Conservation (phyloP, 2,888 invertebrate species). For the Aspidiotus rigidus region DNA sequence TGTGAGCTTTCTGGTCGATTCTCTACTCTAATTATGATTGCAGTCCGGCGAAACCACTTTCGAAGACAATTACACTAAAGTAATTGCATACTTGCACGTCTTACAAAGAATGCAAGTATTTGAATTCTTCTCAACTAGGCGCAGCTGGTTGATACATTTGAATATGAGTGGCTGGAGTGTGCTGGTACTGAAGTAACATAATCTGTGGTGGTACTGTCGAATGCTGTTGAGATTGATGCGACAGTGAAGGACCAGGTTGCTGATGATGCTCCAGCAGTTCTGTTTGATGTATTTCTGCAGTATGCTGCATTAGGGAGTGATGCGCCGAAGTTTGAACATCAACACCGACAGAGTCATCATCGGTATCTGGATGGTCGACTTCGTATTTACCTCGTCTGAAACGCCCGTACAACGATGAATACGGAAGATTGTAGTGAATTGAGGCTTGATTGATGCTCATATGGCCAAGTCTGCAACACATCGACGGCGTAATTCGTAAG, state of each 20-base stretch:
- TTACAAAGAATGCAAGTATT: slow-evolving; percentile 36
- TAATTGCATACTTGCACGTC: slow-evolving; percentile 20
- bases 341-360: slow-evolving; percentile 30
- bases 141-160: slow-evolving; percentile 40
- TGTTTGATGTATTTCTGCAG: slow-evolving; percentile 21
- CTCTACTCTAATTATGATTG: too few species aligned
- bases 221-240: slow-evolving; percentile 34
- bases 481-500: too few species aligned
- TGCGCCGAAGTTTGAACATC: slow-evolving; percentile 31
- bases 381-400: slow-evolving; percentile 81
- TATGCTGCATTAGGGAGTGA: slow-evolving; percentile 30
- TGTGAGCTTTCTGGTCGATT: too few species aligned
- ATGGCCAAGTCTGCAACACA: slow-evolving; percentile 61
- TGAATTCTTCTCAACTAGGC: slow-evolving; percentile 36
- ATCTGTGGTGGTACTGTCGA: slow-evolving; percentile 38
- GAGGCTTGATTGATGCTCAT: slow-evolving; percentile 91
- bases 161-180: slow-evolving; percentile 36
- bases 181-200: slow-evolving; percentile 40
- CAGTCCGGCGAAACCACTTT: too few species aligned
- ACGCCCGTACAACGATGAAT: slow-evolving; percentile 78
- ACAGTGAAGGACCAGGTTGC: slow-evolving; percentile 33
- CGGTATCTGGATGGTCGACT: slow-evolving; percentile 43
- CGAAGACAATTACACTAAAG: not conserved
- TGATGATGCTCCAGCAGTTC: slow-evolving; percentile 34
- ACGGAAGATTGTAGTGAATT: slow-evolving; percentile 81